Base-by-base conservation (phyloP, 2,888 invertebrate genomes). In the Trichacis sp. region DNA sequence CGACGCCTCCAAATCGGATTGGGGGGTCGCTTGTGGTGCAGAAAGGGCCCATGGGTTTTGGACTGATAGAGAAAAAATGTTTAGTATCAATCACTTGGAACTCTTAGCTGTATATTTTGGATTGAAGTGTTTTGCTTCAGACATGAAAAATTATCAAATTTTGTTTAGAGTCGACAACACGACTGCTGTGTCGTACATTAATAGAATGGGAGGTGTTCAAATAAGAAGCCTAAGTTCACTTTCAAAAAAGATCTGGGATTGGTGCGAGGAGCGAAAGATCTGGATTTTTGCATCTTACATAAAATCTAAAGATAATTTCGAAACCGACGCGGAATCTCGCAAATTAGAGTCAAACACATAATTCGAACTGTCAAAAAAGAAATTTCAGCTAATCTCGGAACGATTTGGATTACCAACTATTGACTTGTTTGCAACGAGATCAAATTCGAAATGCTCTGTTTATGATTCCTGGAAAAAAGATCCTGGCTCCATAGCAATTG, bases 121-220 rank as follows among this genome's bases (percentile, higher is more conserved):
- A 1, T 43, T 70, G 1, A 63, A 69, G 51, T 69, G 62, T 56
- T 73, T 68, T 48, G 68, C 57, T 4, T n/a, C 24, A 1, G 11
- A 64, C 11, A 30, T 52, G 1, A 8, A 8, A 1, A 8, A 52
- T 36, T 45, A 43, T 18, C 46, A 64, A 19, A n/a, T n/a, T n/a
- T n/a, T n/a, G n/a, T n/a, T n/a, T n/a, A n/a, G n/a, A n/a, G n/a
- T n/a, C n/a, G n/a, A 70, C 38, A 70, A 72, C 40, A 69, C 68
- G 1, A 69, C 64, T 0, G 66, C 33, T 2, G 11, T 33, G n/a
- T n/a, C n/a, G n/a, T n/a, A n/a, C n/a, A n/a, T n/a, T n/a, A n/a
- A n/a, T n/a, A n/a, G n/a, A n/a, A 56, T 53, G 56, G 61, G 64
- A 1, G 63, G 64, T 6, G 51, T 47, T 9, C 58, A 51, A 29